phyloP scores from a whole-genome alignment of 1,140 invertebrate species.

The Caerostris extrusa region DNA sequence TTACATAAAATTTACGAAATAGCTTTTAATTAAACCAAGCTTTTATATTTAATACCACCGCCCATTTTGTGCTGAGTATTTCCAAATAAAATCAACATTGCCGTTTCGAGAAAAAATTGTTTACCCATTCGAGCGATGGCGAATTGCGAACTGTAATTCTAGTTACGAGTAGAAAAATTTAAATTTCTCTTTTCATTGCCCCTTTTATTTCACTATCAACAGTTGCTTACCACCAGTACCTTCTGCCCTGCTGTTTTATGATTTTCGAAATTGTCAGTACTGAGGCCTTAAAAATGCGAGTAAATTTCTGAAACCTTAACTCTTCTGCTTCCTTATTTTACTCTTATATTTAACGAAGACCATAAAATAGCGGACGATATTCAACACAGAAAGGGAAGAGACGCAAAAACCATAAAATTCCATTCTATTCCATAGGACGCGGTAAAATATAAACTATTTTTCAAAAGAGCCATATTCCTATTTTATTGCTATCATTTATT shows the following conservation, averaged over 20 bases:
- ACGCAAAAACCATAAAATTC: constrained; percentile 61
- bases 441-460: constrained; percentile 55
- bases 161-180: constrained; percentile 29
- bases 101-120: neutral
- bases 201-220: constrained; percentile 39
- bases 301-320: constrained; percentile 55
- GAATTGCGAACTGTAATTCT: neutral
- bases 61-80: neutral
- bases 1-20: no score
- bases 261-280: constrained; percentile 39
- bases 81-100: neutral
- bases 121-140: neutral
- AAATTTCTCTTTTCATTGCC: constrained; percentile 42
- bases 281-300: constrained; percentile 54
- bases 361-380: constrained; percentile 61
- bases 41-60: neutral
- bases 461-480: constrained; percentile 42
- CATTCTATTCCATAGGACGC: neutral
- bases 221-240: constrained; percentile 33
- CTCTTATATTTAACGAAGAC: constrained; percentile 58
- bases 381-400: neutral
- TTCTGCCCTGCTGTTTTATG: constrained; percentile 14
- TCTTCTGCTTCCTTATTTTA: constrained; percentile 46
- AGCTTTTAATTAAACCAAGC: neutral
- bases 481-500: constrained; percentile 63